Conservation (phyloP, 2,888 invertebrate species). For the Catocala sponsa region DNA sequence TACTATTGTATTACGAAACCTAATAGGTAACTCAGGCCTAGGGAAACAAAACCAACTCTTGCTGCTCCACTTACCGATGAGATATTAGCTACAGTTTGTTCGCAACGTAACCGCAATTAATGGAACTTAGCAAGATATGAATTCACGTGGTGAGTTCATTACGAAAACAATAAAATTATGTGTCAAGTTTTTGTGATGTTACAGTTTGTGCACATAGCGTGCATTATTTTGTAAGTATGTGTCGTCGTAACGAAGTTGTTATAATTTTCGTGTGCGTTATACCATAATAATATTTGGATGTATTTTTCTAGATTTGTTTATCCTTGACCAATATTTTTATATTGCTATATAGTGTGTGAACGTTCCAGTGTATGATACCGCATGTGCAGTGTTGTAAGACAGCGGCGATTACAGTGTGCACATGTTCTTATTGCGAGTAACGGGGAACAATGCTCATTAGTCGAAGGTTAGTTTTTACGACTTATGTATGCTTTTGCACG, state of each 20-base stretch:
- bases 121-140: slow-evolving; percentile 53
- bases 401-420: slow-evolving; percentile 55
- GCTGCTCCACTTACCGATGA: slow-evolving; percentile 65
- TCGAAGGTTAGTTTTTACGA: slow-evolving; percentile 54
- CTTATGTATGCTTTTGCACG: slow-evolving; percentile 25
- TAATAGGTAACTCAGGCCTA: slow-evolving; percentile 57
- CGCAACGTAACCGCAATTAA: slow-evolving; percentile 58
- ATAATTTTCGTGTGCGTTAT: slow-evolving; percentile 23
- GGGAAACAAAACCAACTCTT: slow-evolving; percentile 66
- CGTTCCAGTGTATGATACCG: slow-evolving; percentile 51
- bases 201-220: slow-evolving; percentile 17
- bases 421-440: slow-evolving; percentile 63
- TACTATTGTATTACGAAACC: slow-evolving; percentile 79
- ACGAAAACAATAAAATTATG: slow-evolving; percentile 28
- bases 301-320: slow-evolving; percentile 47
- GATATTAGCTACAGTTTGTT: slow-evolving; percentile 62
- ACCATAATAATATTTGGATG: slow-evolving; percentile 34
- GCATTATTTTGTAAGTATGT: slow-evolving; percentile 12
- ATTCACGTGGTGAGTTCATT: slow-evolving; percentile 27
- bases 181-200: slow-evolving; percentile 37
- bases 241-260: slow-evolving; percentile 16
- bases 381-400: slow-evolving; percentile 53
- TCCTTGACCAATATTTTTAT: slow-evolving; percentile 70
- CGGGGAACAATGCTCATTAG: slow-evolving; percentile 60
- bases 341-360: slow-evolving; percentile 58